Conservation (phyloP, 2,797 vertebrate species). For the Melanotaenia trifasciata region DNA sequence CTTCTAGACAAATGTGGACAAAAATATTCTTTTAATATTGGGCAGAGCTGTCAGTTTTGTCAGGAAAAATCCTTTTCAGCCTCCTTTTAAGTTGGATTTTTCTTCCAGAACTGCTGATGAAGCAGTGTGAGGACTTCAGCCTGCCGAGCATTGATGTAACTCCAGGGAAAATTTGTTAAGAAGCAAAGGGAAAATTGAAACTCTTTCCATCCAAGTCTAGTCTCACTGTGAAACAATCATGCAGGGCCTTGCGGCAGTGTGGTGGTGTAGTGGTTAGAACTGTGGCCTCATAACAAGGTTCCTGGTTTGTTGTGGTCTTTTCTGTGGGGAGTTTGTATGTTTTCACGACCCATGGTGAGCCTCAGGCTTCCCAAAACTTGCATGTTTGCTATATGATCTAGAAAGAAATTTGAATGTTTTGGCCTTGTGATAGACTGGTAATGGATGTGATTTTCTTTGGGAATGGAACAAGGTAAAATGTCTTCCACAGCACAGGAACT, state of each 20-base stretch:
- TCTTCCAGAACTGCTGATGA: constrained; percentile 44
- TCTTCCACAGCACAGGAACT: no score
- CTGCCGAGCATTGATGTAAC: constrained; percentile 21
- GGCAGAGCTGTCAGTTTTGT: constrained; percentile 5
- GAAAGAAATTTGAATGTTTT: no score
- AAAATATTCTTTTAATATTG: not conserved
- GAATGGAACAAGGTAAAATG: no score
- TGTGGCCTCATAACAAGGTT: no score
- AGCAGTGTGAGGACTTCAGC: constrained; percentile 10
- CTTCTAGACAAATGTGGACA: not conserved
- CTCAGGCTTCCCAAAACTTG: no score
- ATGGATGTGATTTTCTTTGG: no score
- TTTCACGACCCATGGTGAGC: no score
- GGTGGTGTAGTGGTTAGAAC: no score
- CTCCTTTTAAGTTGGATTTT: not conserved
- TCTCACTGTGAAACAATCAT: constrained; percentile 47
- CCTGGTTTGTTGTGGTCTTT: no score
- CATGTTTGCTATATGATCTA: no score
- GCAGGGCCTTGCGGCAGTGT: not conserved
- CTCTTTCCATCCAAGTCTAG: constrained; percentile 30
- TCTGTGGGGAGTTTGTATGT: no score
- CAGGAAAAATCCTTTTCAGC: not conserved
- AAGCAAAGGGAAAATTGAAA: constrained; percentile 32
- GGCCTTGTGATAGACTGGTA: no score
- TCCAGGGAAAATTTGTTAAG: constrained; percentile 48